Percentiles rank a stretch among this genome's conserved stretches.
These are phyloP conservation scores for Pedionomus torquatus DNA, from an alignment of 2,113 vertebrate species.

Conservation along the genomic window DNA sequence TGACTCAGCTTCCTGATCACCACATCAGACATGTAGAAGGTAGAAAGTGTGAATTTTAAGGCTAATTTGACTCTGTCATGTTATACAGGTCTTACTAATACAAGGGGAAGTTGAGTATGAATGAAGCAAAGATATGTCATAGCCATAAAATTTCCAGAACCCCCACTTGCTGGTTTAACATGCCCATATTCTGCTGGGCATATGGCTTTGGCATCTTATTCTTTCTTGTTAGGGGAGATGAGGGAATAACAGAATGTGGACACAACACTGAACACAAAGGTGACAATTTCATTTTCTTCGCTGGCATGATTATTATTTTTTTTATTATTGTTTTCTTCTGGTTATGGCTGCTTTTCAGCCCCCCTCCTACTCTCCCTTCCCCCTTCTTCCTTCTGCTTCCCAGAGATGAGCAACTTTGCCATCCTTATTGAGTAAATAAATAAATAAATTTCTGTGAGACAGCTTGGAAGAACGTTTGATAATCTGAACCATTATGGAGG, in stretches of 20 bases:
- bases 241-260: not conserved
- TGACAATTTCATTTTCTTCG: not conserved
- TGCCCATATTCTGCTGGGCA: not conserved
- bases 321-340: not conserved
- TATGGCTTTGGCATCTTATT: not conserved
- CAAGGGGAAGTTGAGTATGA: not conserved
- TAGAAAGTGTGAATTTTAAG: not conserved
- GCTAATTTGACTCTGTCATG: not conserved
- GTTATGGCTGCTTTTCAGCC: not conserved
- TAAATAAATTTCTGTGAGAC: slow-evolving; percentile 52
- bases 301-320: not conserved
- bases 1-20: not conserved
- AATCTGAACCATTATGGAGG: slow-evolving; percentile 81
- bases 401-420: not conserved
- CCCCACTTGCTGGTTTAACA: not conserved
- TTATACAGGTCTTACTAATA: not conserved
- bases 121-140: rapidly evolving
- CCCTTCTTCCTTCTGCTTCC: not conserved
- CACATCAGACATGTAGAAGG: not conserved
- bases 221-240: not conserved
- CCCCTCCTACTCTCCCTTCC: rapidly evolving
- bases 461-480: slow-evolving; percentile 78
- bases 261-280: not conserved
- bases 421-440: slow-evolving; percentile 49
- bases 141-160: not conserved